phyloP scores from a whole-genome alignment of 2,113 vertebrate species.

The Chlamydotis undulata region DNA sequence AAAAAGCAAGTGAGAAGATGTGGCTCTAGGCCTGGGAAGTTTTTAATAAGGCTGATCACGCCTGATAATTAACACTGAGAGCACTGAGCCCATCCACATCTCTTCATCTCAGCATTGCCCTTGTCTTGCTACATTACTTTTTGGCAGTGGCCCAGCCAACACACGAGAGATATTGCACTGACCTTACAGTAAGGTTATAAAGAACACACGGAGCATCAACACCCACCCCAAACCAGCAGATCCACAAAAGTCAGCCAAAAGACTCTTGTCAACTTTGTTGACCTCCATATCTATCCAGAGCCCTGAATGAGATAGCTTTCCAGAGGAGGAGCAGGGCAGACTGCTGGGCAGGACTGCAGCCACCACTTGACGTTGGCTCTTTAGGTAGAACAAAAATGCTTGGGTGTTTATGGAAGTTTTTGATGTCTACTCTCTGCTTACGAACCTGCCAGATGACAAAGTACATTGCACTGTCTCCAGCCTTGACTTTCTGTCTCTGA shows the following conservation, averaged over 20 bases:
- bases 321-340: neutral
- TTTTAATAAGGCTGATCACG: neutral
- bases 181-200: slow-evolving; percentile 25
- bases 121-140: slow-evolving; percentile 31
- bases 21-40: neutral
- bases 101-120: slow-evolving; percentile 48
- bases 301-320: neutral
- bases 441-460: neutral
- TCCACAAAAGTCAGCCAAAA: neutral
- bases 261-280: neutral
- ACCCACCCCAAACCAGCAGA: neutral
- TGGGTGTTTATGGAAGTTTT: neutral
- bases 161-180: slow-evolving; percentile 30
- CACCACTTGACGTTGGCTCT: neutral
- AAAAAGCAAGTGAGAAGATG: neutral
- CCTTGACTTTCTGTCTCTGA: neutral
- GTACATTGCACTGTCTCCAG: neutral
- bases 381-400: neutral
- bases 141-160: slow-evolving; percentile 55
- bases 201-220: neutral
- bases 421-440: neutral
- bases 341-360: neutral
- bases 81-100: slow-evolving; percentile 19
- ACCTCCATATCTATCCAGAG: neutral
- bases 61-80: slow-evolving; percentile 39